Base-by-base conservation (phyloP, 2,888 invertebrate genomes). In the Gasteruption jaculator region DNA sequence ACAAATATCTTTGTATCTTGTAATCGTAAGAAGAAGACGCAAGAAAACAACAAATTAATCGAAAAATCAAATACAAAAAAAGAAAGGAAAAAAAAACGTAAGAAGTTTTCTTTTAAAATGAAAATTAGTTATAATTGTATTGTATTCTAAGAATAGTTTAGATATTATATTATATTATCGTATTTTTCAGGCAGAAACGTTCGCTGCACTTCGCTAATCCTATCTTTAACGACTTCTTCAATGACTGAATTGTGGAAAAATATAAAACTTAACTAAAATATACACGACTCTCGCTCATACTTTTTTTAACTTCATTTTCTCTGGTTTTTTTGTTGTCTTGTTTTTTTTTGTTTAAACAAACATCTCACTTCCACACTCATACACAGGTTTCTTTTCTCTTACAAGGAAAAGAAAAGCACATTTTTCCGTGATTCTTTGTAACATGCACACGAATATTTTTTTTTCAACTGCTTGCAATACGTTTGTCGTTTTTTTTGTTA, bases 231-330 rank as follows among this genome's bases (percentile, higher is more conserved):
- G 62, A 68, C 67, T n/a, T n/a, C n/a, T n/a, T n/a, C 60, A 61
- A 63, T 67, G 67, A 68, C 66, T 66, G 59, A 63, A 66, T 48
- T 60, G 63, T 68, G 63, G 63, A 70, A 70, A 70, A 69, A 67
- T 68, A 68, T 63, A 68, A 70, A 70, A 69, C 67, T 68, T 68
- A 67, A 68, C 65, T 65, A 66, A 69, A n/a, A 67, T 61, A 56
- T 69, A 70, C 69, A 69, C 61, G 58, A 61, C 56, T 54, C 48
- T 54, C 48, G 44, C 50, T 48, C 48, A 38, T 46, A 19, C 38
- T n/a, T n/a, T n/a, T n/a, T n/a, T n/a, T n/a, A n/a, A n/a, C n/a
- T n/a, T n/a, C n/a, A n/a, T n/a, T n/a, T n/a, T n/a, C n/a, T n/a
- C n/a, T n/a, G 12, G 29, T 38, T 24, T 40, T 32, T 24, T 30